phyloP scores from a whole-genome alignment of 37 sponge, comb jelly and placozoan genomes.

The Aphrocallistes beatrix region DNA sequence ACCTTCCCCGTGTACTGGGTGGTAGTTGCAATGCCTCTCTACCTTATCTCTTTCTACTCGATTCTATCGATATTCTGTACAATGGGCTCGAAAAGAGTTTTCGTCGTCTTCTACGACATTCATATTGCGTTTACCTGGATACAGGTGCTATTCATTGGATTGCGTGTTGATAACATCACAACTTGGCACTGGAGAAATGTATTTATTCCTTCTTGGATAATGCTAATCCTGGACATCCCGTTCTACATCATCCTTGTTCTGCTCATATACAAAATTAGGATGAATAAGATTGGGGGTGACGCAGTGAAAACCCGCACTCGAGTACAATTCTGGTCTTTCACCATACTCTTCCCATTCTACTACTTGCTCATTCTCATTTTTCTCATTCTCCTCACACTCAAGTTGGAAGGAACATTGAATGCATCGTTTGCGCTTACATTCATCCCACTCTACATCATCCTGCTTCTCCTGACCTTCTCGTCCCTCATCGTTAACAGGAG shows the following conservation, averaged over 20 bases:
- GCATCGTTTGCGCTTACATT: background rate
- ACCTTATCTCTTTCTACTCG: background rate
- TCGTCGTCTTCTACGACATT: background rate
- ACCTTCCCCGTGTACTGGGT: background rate
- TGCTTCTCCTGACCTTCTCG: background rate
- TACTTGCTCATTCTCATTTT: background rate
- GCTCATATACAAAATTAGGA: background rate
- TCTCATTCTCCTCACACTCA: background rate
- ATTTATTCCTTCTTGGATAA: background rate
- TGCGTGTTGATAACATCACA: background rate
- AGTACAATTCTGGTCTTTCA: constrained; percentile 16
- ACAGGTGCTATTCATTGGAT: background rate
- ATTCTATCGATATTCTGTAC: background rate
- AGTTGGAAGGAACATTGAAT: background rate
- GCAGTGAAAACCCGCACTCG: background rate
- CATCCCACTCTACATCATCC: background rate
- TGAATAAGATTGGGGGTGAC: background rate
- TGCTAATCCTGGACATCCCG: background rate
- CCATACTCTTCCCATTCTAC: background rate
- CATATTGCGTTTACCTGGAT: background rate
- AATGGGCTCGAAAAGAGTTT: background rate
- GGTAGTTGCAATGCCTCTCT: background rate
- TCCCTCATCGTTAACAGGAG: background rate
- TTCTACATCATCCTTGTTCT: background rate
- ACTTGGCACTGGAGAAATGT: background rate